phyloP scores from a whole-genome alignment of 2,888 invertebrate genomes.

The Stratiomys singularior region DNA sequence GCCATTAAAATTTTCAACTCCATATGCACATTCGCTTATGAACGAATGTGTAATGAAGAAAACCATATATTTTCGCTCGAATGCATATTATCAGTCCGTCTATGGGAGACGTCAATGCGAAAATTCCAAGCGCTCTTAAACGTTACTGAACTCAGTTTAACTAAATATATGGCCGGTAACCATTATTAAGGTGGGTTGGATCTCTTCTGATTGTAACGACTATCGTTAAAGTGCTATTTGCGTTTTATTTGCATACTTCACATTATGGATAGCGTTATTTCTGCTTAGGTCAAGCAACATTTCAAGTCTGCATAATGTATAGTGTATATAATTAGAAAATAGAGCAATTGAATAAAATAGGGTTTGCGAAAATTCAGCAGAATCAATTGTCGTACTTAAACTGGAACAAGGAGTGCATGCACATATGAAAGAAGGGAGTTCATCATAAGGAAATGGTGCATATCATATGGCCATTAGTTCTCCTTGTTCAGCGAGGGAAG shows the following conservation, averaged over 20 bases:
- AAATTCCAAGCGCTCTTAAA: constrained; percentile 49
- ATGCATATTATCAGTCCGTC: constrained; percentile 48
- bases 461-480: no score
- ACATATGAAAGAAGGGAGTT: no score
- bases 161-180: constrained; percentile 50
- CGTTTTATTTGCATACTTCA: constrained; percentile 34
- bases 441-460: no score
- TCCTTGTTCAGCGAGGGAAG: no score
- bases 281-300: constrained; percentile 29
- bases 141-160: constrained; percentile 52
- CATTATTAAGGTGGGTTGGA: constrained; percentile 44
- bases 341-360: constrained; percentile 14
- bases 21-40: background rate
- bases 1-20: constrained; percentile 27
- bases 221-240: constrained; percentile 42
- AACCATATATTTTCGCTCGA: constrained; percentile 39
- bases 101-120: constrained; percentile 46
- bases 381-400: no score
- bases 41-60: constrained; percentile 24
- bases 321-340: constrained; percentile 29
- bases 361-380: background rate
- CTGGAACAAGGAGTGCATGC: no score
- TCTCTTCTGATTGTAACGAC: constrained; percentile 35
- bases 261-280: background rate
- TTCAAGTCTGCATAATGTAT: background rate